A percentile compares a stretch with the other conserved stretches of the same genome.
Evolutionary conservation across 2,888 invertebrate genomes (phyloP).

Genomic region (Tanytarsus gracilentus): DNA sequence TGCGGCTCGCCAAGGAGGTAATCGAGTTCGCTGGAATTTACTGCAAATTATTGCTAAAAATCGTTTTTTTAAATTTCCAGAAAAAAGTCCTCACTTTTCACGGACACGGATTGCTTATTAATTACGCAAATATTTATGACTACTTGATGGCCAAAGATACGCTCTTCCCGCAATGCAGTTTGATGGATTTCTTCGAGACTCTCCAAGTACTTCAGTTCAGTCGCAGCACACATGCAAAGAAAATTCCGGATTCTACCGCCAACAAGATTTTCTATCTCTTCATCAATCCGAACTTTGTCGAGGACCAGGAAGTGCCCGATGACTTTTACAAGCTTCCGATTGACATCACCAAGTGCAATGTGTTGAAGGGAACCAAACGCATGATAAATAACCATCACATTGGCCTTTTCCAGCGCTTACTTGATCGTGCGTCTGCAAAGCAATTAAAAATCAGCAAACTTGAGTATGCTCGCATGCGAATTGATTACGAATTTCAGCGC

Average conservation of each 20-base stretch:
- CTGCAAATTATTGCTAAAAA: not conserved
- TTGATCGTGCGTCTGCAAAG: too few relatives aligned
- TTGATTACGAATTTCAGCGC: not conserved
- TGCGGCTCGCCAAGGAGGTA: conserved; percentile 2
- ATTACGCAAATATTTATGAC: not conserved
- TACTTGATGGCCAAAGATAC: not conserved
- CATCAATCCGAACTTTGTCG: not conserved
- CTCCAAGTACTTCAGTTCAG: conserved; percentile 1
- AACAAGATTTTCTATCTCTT: not conserved
- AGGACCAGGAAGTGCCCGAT: not conserved
- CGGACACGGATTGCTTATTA: not conserved
- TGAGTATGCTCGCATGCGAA: not conserved
- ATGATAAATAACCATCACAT: not conserved
- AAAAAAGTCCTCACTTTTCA: not conserved
- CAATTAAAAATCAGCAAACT: not conserved
- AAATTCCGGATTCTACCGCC: too few relatives aligned
- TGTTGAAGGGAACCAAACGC: not conserved
- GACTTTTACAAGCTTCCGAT: not conserved
- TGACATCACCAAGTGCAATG: not conserved
- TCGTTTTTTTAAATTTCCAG: not conserved
- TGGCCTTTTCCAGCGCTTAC: not conserved
- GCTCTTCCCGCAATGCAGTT: not conserved
- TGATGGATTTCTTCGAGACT: conserved; percentile 5
- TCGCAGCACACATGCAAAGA: not conserved
- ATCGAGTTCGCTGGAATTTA: not conserved